Base-by-base conservation (phyloP, 1,140 invertebrate species). In the Agrilus planipennis region DNA sequence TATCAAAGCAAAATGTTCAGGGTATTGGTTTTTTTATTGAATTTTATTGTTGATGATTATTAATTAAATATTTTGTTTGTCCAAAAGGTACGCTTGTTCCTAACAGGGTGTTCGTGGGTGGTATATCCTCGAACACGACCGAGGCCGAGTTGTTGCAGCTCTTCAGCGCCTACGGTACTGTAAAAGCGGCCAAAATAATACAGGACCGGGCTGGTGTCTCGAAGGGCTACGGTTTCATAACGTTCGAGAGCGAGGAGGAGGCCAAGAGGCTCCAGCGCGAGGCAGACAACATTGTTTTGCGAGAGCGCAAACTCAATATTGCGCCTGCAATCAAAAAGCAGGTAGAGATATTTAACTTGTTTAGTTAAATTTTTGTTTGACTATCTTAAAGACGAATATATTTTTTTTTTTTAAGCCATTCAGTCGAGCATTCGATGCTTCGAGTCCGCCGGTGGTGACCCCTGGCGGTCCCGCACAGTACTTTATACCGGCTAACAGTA, bases 171-270 rank as follows among this genome's bases (percentile, higher is more conserved):
- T 94, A 90, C 65, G 90, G 91, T 10, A 83, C 84, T 32, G 89
- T 96, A 2, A 91, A 85, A 54, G 88, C 83, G 21, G 87, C 88
- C 19, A 93, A 95, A 69, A 94, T 95, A 46, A 94, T 96, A 51
- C 79, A 82, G 50, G 91, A 95, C 63, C 69, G 89, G 51, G 88
- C 87, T 46, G 90, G 90, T 2, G 86, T 93, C 1, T 92, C 90
- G 23, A 93, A 93, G 69, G 91, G 91, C 31, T 93, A 91, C 54
- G 89, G 88, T 3, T 92, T 96, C 68, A 88, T 96, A 29, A 96
- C 92, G 11, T 96, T 94, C 68, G 89, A 89, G 67, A 85, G 79
- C 29, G 86, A 89, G 61, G 84, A 89, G 56, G 87, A 90, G 66
- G 87, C 87, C 2, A 82, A 83, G 57, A 71, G 79, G 58, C 67